phyloP scores from a whole-genome alignment of 2,888 invertebrate species.

The Chironomus riparius region DNA sequence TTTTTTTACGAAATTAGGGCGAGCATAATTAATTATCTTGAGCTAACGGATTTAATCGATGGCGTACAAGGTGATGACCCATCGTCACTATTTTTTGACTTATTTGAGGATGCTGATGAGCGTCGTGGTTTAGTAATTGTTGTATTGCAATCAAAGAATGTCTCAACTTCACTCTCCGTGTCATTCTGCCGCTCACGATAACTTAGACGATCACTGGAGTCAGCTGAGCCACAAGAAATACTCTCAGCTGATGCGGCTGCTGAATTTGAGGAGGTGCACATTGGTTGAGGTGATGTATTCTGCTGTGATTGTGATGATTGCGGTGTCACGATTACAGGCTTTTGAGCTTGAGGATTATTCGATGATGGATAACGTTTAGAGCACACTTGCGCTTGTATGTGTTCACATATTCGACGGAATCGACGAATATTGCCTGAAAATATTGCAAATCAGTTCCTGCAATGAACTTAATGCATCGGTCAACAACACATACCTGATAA shows the following conservation, averaged over 20 bases:
- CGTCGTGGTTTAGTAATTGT: conserved; percentile 18
- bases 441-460: background rate
- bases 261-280: conserved; percentile 24
- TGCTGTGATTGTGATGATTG: background rate
- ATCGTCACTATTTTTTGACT: conserved; percentile 11
- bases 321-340: conserved; percentile 12
- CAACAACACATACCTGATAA: conserved; percentile 64
- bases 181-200: conserved; percentile 26
- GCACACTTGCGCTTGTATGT: conserved; percentile 81
- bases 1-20: background rate
- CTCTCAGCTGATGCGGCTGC: conserved; percentile 19
- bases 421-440: conserved; percentile 80
- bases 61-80: background rate
- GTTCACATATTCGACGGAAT: conserved; percentile 91
- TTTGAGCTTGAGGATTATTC: conserved; percentile 39
- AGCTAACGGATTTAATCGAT: conserved; percentile 26
- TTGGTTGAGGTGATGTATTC: conserved; percentile 9
- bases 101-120: conserved; percentile 20
- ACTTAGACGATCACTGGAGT: conserved; percentile 22
- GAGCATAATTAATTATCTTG: conserved; percentile 25
- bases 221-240: conserved; percentile 25
- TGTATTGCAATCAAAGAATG: conserved; percentile 25
- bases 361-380: conserved; percentile 45
- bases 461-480: too few relatives aligned
- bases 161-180: conserved; percentile 22